A percentile compares a stretch with the other conserved stretches of the same genome.
phyloP scores from a whole-genome alignment of 2,113 vertebrate genomes.

The Poecile atricapillus region DNA sequence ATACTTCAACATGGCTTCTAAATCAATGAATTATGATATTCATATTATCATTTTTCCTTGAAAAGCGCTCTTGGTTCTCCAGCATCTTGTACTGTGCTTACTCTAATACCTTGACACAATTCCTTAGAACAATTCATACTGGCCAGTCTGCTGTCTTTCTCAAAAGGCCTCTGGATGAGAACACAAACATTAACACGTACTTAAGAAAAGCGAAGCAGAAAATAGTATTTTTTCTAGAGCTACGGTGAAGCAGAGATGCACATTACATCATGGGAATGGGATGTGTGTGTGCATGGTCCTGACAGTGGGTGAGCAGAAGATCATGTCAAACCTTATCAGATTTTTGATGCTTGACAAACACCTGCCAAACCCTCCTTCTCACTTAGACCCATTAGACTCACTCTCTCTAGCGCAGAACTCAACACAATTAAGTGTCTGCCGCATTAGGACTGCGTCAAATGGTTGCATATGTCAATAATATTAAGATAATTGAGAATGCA shows the following conservation, averaged over 20 bases:
- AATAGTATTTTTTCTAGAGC: neutral
- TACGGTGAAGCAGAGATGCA: neutral
- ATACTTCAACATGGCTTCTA: neutral
- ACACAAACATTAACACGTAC: neutral
- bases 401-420: neutral
- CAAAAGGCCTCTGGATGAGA: neutral
- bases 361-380: neutral
- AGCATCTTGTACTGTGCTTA: neutral
- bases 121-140: neutral
- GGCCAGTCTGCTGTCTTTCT: neutral
- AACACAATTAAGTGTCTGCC: neutral
- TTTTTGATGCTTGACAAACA: neutral
- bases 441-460: neutral
- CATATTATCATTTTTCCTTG: neutral
- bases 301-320: neutral
- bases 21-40: neutral
- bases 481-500: neutral
- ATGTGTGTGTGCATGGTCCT: neutral
- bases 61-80: neutral
- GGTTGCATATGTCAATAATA: neutral
- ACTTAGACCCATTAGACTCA: neutral
- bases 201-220: neutral
- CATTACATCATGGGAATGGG: neutral
- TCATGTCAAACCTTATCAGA: accelerated
- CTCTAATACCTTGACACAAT: accelerated